These are phyloP conservation scores for Nixonia krombeini DNA, from an alignment of 1,140 invertebrate species.

Conservation along the genomic window DNA sequence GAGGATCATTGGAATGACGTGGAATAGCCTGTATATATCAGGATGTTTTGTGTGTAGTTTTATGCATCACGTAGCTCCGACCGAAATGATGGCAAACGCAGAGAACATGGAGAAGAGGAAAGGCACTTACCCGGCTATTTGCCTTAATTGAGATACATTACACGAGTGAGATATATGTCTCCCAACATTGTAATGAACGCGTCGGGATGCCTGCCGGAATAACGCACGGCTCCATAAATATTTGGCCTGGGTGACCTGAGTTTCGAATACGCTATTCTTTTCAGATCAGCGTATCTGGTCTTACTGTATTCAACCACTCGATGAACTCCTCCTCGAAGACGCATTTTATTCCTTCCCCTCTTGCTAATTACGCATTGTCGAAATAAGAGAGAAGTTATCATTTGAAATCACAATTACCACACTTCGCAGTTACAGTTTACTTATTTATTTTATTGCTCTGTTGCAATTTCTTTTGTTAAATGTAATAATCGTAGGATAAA, in stretches of 20 bases:
- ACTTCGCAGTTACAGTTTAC: too few species aligned
- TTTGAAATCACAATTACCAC: too few species aligned
- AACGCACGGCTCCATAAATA: conserved; percentile 50
- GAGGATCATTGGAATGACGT: too few species aligned
- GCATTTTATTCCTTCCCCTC: too few species aligned
- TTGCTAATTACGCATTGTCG: too few species aligned
- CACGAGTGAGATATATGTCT: conserved; percentile 29
- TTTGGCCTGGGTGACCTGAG: conserved; percentile 30
- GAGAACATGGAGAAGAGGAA: conserved; percentile 11
- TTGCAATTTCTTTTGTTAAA: too few species aligned
- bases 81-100: conserved; percentile 7
- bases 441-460: too few species aligned
- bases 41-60: conserved; percentile 15
- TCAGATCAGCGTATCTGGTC: neutral
- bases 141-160: conserved; percentile 51
- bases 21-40: too few species aligned
- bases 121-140: conserved; percentile 43
- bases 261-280: neutral
- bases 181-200: conserved; percentile 24
- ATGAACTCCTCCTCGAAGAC: neutral
- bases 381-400: too few species aligned
- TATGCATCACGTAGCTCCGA: conserved; percentile 14
- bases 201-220: conserved; percentile 28
- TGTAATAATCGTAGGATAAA: too few species aligned
- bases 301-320: neutral